Conservation (phyloP, 2,113 vertebrate species). For the Tragulus kanchil region DNA sequence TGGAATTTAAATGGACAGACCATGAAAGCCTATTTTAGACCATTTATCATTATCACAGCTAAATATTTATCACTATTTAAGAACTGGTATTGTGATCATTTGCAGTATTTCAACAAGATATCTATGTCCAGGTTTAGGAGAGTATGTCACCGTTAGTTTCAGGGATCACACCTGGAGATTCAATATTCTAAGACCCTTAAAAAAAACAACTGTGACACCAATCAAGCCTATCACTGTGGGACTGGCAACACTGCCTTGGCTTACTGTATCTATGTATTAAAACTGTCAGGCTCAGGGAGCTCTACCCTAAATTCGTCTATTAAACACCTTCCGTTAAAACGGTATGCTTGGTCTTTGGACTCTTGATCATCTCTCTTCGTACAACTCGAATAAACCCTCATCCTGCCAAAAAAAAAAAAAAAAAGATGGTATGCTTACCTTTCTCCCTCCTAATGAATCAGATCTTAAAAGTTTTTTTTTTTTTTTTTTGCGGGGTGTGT, state of each 20-base stretch:
- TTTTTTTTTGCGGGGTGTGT: too few species aligned
- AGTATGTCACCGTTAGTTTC: background rate
- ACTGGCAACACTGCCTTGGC: background rate
- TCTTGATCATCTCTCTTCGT: too few species aligned
- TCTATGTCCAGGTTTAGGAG: background rate
- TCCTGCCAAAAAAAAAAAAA: too few species aligned
- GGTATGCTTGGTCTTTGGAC: background rate
- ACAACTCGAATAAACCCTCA: too few species aligned
- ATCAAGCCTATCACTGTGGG: background rate
- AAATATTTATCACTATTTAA: background rate
- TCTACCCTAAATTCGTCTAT: background rate
- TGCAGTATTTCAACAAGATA: background rate
- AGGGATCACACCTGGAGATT: background rate
- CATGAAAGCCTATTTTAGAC: background rate
- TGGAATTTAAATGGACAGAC: background rate
- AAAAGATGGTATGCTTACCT: background rate
- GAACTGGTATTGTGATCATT: background rate
- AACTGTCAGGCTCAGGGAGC: background rate
- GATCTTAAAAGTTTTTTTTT: too few species aligned
- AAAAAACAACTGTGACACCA: background rate
- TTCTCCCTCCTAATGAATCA: background rate
- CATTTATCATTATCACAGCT: background rate
- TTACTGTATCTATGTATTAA: background rate
- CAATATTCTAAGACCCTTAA: background rate
- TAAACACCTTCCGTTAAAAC: background rate